Base-by-base conservation (phyloP, 1,140 invertebrate genomes). In the Solenopsis invicta region DNA sequence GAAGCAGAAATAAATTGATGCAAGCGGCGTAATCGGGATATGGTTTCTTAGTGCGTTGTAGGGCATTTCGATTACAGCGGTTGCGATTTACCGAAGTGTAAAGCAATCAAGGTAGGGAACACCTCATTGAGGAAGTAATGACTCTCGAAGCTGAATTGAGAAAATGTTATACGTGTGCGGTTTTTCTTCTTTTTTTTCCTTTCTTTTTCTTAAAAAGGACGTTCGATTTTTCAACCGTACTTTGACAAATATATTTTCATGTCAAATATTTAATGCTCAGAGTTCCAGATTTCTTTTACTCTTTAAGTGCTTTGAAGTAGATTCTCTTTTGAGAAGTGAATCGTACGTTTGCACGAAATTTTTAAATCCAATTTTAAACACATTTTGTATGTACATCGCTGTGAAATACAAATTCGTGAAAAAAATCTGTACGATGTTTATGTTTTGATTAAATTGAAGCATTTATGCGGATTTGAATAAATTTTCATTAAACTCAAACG, bases 1-100 rank as follows among this genome's bases (percentile, higher is more conserved):
- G 69, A 62, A 84, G 29, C 69, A 75, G 69, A 84, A 61, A 45
- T 84, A 84, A 84, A 84, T 84, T 84, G 54, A 84, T 84, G 29
- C 56, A 75, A 84, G 69, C 29, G 8, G 13, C 24, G 69, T 56
- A 75, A 62, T 84, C 80, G 80, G 13, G 41, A 84, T 50, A 45
- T 71, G 34, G 24, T n/a, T 74, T 34, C 64, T 75, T 48, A 72
- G 21, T 82, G 9, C 54, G 54, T 75, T 62, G 50, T 52, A 8
- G 37, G 34, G 37, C 41, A 80, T 16, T 50, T 56, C 21, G 21
- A 37, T 18, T 59, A 45, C 29, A 34, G 45, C 37, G 29, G 29
- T 41, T 13, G 66, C 54, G 13, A 84, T 84, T 29, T 50, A 29
- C 61, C 29, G 41, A 84, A 84, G 71, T 61, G 54, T 50, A 29